Evolutionary conservation across 1,140 invertebrate genomes (phyloP).

Genomic region (Brachionus manjavacas): DNA sequence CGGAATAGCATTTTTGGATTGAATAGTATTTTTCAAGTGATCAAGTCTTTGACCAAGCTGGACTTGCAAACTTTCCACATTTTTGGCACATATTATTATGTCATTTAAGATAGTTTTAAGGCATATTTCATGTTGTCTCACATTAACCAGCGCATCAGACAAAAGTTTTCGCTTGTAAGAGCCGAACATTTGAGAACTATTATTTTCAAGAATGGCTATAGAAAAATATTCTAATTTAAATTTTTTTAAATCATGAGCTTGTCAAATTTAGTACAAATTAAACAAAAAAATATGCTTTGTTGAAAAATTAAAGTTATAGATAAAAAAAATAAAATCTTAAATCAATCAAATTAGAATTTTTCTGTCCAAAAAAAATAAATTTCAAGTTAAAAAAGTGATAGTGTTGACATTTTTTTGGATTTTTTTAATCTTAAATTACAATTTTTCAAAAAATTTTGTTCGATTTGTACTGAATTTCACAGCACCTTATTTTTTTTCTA

Average conservation of each 20-base stretch:
- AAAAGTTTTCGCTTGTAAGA: background rate
- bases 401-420: no score
- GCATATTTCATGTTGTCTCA: slow-evolving; percentile 56
- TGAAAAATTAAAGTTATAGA: no score
- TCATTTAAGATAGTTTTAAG: slow-evolving; percentile 56
- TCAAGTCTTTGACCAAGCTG: slow-evolving; percentile 54
- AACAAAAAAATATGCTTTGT: background rate
- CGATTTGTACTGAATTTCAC: no score
- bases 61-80: slow-evolving; percentile 54
- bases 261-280: background rate
- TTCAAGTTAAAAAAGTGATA: no score
- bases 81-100: slow-evolving; percentile 56
- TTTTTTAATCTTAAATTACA: no score
- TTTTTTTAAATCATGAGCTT: no score
- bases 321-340: no score
- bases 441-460: no score
- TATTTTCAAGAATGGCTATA: slow-evolving; percentile 37
- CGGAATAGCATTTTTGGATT: slow-evolving; percentile 57
- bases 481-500: background rate
- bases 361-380: no score
- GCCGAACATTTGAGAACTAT: background rate
- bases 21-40: slow-evolving; percentile 55
- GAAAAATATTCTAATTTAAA: no score
- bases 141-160: slow-evolving; percentile 49
- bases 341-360: no score